Evolutionary conservation across 1,140 invertebrate genomes (phyloP), one percentile per base, ranked within the genome.

Genomic region (Batillaria attramentaria): DNA sequence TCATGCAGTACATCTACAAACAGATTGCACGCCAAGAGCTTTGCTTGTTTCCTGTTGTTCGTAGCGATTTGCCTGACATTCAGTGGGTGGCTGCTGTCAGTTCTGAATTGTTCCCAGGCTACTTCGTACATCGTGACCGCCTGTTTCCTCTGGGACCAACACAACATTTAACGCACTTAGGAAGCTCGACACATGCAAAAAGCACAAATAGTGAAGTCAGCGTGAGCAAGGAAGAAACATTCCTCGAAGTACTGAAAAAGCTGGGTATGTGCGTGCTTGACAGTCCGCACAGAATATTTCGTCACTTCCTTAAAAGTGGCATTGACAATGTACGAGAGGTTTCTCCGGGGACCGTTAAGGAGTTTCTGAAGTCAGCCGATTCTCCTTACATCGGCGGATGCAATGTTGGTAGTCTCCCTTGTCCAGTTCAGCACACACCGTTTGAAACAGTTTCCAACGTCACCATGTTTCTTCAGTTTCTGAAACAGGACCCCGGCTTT

Each of bases 1-100:
- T 83, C n/a, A 60, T 43, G 13, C 39, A 43, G 4, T 24, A 31
- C 24, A 42, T 80, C 41, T 80, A 80, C 68, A 60, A 16, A 33
- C 28, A 35, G 8, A 70, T 80, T 18, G 68, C 62, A 57, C n/a
- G 50, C 37, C 31, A 54, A 24, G 42, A 54, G n/a, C 41, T 41
- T 31, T 20, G 31, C 39, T 42, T 78, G 3, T 82, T 78, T 46
- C 74, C 74, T 68, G 62, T 66, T n/a, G 28, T 54, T 8, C 72
- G 35, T 35, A 33, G 4, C 20, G 43, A 80, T 2, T n/a, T 10
- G 8, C 0, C 1, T 20, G 60, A 35, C 20, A 28, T 68, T 72
- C 3, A 33, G 4, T 57, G 33, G 28, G 73, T 62, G 16, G 13
- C 42, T 39, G n/a, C 42, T 31, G n/a, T n/a, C n/a, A n/a, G n/a